Evolutionary conservation across 2,113 vertebrate genomes (phyloP), one percentile per base, ranked within the genome.

Genomic region (Eleginops maclovinus): DNA sequence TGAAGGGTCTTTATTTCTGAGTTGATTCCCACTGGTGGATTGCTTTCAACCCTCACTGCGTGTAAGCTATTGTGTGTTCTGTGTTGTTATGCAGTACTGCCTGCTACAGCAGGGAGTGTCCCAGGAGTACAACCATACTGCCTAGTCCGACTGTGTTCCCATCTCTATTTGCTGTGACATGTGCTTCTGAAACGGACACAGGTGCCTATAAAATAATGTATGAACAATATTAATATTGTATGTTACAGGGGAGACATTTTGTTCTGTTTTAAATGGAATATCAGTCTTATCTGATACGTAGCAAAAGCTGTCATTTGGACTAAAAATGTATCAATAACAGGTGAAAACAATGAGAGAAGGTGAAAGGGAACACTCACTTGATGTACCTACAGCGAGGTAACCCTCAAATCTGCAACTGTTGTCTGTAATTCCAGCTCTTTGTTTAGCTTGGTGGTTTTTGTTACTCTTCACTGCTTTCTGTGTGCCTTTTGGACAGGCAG

Each of bases 1-100:
- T 50, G 65, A 28, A 77, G 69, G 51, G 17, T 75, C 49, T 82
- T 82, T 66, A 68, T 85, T 46, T 66, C 36, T 21, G 54, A 70
- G 40, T 31, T 72, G 54, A 77, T 75, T 82, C 59, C 79, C 65
- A 43, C 43, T 13, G 55, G 41, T 66, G 31, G 51, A 72, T 79
- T 77, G 19, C 56, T 85, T 76, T 44, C 41, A 64, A 16, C 46
- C 56, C 53, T 79, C 44, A 7, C 47, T 36, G 43, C 51, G 55
- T 55, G 44, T 64, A 66, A 11, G 31, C 21, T 67, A 43, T 73
- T 73, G 43, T 70, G 40, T 62, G 26, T 51, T 36, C 36, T 81
- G 60, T 63, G 50, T 64, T 75, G 51, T 70, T 71, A 55, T 65
- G 51, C 24, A 74, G 65, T 19, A 17, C 28, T 55, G 26, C 16